A percentile compares a stretch with the other conserved stretches of the same genome.
phyloP scores from a whole-genome alignment of 2,113 vertebrate genomes.

The Callorhinus ursinus region DNA sequence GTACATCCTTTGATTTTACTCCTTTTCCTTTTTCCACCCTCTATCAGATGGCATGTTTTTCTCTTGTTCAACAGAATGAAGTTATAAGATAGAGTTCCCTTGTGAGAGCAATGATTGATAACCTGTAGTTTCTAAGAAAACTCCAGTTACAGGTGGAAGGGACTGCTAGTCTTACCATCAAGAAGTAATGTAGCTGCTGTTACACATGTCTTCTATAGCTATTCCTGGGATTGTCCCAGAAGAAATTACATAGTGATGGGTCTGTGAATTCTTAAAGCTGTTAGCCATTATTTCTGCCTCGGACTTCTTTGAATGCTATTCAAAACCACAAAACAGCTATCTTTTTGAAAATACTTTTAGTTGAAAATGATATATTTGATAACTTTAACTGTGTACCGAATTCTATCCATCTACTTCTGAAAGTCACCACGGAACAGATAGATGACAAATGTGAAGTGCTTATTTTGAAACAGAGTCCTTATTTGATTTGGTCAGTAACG shows the following conservation, averaged over 20 bases:
- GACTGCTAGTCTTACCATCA: neutral
- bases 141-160: neutral
- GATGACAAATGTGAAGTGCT: neutral
- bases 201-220: neutral
- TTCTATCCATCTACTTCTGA: slow-evolving; percentile 26
- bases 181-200: neutral
- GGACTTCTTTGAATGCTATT: slow-evolving; percentile 30
- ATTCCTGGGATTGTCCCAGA: neutral
- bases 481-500: slow-evolving; percentile 44
- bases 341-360: slow-evolving; percentile 55
- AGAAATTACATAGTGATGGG: neutral
- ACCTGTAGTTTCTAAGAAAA: slow-evolving; percentile 49
- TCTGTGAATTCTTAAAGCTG: slow-evolving; percentile 26
- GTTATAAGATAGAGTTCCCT: neutral
- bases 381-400: neutral
- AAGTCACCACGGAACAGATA: slow-evolving; percentile 1
- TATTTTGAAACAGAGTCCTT: slow-evolving; percentile 20
- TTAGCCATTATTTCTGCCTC: neutral
- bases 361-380: slow-evolving; percentile 26
- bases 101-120: neutral
- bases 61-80: slow-evolving; percentile 21
- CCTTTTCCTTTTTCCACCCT: neutral
- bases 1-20: slow-evolving; percentile 55
- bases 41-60: neutral
- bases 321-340: neutral